phyloP scores from a whole-genome alignment of 2,797 vertebrate genomes.

The Siniperca undulata region DNA sequence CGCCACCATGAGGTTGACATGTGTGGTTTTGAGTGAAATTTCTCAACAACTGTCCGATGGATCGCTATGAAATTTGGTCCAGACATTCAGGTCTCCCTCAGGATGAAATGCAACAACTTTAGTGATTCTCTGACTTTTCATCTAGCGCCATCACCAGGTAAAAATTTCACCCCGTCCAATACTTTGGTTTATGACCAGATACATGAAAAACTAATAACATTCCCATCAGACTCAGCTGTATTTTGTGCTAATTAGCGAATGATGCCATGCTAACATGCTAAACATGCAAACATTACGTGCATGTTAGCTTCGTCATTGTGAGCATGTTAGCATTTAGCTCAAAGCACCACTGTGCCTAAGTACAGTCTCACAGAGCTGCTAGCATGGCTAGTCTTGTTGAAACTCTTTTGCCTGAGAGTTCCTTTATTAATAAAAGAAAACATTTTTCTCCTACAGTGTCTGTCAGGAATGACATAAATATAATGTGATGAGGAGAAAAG shows the following conservation, averaged over 20 bases:
- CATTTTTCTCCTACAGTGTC: background rate
- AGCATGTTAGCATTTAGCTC: background rate
- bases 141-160: background rate
- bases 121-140: background rate
- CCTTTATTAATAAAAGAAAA: conserved; percentile 26
- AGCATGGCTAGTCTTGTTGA: background rate
- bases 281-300: background rate
- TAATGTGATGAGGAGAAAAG: conserved; percentile 23
- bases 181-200: background rate
- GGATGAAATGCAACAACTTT: background rate
- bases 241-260: background rate
- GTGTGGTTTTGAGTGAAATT: conserved; percentile 9
- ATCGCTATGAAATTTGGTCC: background rate
- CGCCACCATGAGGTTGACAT: background rate
- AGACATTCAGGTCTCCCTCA: background rate
- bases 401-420: conserved; percentile 6
- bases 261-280: background rate
- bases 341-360: background rate
- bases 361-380: background rate
- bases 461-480: conserved; percentile 46
- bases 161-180: too few relatives aligned
- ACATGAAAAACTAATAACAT: background rate
- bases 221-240: background rate
- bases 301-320: background rate
- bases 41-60: background rate